Percentiles rank a stretch among this genome's conserved stretches.
Evolutionary conservation across 2,888 invertebrate genomes (phyloP).

Genomic region (Spialia ferax): DNA sequence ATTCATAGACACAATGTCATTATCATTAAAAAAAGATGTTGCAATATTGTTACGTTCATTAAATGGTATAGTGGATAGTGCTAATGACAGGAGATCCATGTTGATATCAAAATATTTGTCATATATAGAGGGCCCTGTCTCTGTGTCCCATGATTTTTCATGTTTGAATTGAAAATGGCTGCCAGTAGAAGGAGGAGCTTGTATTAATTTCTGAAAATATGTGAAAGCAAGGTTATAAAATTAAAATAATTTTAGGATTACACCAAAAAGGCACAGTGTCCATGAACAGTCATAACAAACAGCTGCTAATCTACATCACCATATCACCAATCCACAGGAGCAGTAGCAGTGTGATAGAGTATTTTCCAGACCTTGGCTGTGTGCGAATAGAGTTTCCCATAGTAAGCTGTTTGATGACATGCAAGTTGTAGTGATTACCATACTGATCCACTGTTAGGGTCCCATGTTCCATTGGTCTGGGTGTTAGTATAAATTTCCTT

Average conservation of each 20-base stretch:
- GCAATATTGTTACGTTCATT: slow-evolving; percentile 73
- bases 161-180: slow-evolving; percentile 84
- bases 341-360: too few species aligned
- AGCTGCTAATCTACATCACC: too few species aligned
- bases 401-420: too few species aligned
- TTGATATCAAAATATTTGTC: slow-evolving; percentile 80
- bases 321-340: too few species aligned
- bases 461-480: too few species aligned
- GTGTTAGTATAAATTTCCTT: too few species aligned
- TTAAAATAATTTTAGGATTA: background rate
- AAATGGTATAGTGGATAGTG: slow-evolving; percentile 74
- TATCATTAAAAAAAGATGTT: slow-evolving; percentile 63
- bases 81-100: slow-evolving; percentile 68
- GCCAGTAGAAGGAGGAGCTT: slow-evolving; percentile 72
- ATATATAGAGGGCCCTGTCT: slow-evolving; percentile 68
- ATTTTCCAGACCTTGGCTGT: too few species aligned
- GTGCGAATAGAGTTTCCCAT: too few species aligned
- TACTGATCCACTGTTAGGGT: too few species aligned
- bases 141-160: slow-evolving; percentile 79
- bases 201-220: slow-evolving; percentile 69
- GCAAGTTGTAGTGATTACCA: too few species aligned
- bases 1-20: slow-evolving; percentile 72
- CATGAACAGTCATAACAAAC: too few species aligned
- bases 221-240: background rate
- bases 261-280: background rate